Evolutionary conservation across 1,140 invertebrate species (phyloP), one percentile per base, ranked within the genome.

Genomic region (Adelges cooleyi): DNA sequence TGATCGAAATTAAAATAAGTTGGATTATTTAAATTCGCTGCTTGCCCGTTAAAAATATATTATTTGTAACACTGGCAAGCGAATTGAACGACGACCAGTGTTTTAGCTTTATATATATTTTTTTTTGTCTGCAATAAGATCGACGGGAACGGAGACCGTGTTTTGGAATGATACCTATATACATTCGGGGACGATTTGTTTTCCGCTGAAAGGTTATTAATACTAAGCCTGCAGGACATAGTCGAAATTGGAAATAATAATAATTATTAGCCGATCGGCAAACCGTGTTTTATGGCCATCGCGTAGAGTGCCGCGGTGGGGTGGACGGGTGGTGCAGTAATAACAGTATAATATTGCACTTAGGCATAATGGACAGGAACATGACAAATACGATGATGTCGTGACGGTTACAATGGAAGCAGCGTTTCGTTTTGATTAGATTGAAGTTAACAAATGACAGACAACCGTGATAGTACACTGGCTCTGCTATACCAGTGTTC

Each of bases 391-490:
- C 56, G 18, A 6, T 22, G 22, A 48, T 62, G 56, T 62, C 56
- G 56, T 62, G 56, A 62, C 42, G 25, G 44, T 23, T 27, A 48
- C 38, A 62, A 29, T 27, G 11, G 42, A 62, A 23, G 22, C 20
- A 40, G 15, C 54, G 54, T 46, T 59, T 59, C 54, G 40, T 62
- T 62, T 62, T 48, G 56, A 62, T 62, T 62, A 62, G 23, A 62
- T 62, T 48, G 56, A 48, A 62, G 56, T 62, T 62, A 46, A 62
- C 56, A 48, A 62, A 62, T 48, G 56, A 48, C 56, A 17, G 40
- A 18, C 44, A 18, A 25, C 10, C 40, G 40, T 44, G 29, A 33
- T 33, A 33, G n/a, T 44, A 17, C 6, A 38, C 13, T 38, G 13
- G 13, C 29, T 33, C 23, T 23, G 36, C 33, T 15, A n/a, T n/a